Conservation (phyloP, 2,888 invertebrate species). For the Trisateles emortualis region DNA sequence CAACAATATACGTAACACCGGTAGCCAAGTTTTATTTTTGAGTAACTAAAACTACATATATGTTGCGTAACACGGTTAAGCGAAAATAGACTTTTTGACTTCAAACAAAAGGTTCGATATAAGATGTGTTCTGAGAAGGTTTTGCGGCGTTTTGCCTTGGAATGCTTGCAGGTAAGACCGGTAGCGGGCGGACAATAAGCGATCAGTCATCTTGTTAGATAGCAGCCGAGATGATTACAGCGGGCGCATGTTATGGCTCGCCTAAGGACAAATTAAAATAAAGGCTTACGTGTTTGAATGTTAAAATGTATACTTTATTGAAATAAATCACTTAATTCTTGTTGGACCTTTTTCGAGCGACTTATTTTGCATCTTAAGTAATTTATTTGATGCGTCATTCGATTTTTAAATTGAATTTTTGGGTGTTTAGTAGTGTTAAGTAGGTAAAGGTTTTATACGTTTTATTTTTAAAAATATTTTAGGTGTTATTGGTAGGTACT, state of each 20-base stretch:
- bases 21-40: constrained; percentile 40
- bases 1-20: constrained; percentile 42
- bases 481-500: constrained; percentile 16
- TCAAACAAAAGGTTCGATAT: constrained; percentile 43
- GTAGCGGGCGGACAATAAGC: constrained; percentile 83
- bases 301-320: constrained; percentile 34
- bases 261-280: constrained; percentile 73
- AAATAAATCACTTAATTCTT: constrained; percentile 45
- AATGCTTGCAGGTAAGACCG: constrained; percentile 67
- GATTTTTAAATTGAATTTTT: constrained; percentile 48
- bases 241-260: constrained; percentile 48
- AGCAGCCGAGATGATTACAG: constrained; percentile 74
- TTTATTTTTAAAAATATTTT: constrained; percentile 9
- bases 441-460: constrained; percentile 23
- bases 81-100: constrained; percentile 34
- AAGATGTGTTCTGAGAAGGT: constrained; percentile 26
- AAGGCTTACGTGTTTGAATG: constrained; percentile 42
- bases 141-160: constrained; percentile 47
- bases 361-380: constrained; percentile 44
- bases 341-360: constrained; percentile 37
- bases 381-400: constrained; percentile 43
- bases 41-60: constrained; percentile 29
- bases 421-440: constrained; percentile 38
- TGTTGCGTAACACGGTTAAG: constrained; percentile 20
- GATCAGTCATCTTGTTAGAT: constrained; percentile 83